Conservation (phyloP, 2,113 vertebrate genomes). For the Aptenodytes patagonicus region DNA sequence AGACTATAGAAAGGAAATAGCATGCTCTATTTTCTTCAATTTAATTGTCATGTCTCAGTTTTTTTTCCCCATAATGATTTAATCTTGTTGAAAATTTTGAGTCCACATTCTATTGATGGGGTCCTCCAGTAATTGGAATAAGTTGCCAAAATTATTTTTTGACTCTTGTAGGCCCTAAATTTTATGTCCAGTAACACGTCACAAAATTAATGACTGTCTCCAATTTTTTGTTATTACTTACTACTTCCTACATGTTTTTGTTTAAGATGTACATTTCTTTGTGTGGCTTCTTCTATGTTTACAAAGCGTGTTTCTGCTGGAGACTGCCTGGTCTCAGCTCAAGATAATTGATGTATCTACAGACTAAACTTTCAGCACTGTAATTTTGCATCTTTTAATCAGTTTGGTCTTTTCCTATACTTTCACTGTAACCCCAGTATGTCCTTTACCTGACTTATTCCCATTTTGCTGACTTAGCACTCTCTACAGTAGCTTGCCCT, state of each 20-base stretch:
- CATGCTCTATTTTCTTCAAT: background rate
- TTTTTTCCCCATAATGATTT: background rate
- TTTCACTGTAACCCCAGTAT: background rate
- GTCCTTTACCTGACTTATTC: background rate
- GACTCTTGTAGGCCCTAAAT: background rate
- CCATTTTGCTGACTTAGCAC: background rate
- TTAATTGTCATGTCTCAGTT: background rate
- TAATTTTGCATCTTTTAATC: background rate
- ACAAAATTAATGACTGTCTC: background rate
- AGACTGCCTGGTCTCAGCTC: background rate
- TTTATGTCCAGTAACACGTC: background rate
- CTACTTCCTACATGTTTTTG: background rate
- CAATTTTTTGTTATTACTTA: background rate
- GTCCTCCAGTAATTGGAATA: accelerated
- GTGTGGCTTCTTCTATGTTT: background rate
- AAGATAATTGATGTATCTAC: background rate
- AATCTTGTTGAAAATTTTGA: background rate
- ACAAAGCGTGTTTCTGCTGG: background rate
- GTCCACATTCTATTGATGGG: background rate
- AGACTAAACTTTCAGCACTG: background rate
- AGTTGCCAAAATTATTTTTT: background rate
- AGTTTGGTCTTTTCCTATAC: background rate
- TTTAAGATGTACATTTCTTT: background rate
- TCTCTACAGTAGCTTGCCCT: background rate
- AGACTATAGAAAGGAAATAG: background rate